phyloP scores from a whole-genome alignment of 2,797 vertebrate species.

The Manis javanica region DNA sequence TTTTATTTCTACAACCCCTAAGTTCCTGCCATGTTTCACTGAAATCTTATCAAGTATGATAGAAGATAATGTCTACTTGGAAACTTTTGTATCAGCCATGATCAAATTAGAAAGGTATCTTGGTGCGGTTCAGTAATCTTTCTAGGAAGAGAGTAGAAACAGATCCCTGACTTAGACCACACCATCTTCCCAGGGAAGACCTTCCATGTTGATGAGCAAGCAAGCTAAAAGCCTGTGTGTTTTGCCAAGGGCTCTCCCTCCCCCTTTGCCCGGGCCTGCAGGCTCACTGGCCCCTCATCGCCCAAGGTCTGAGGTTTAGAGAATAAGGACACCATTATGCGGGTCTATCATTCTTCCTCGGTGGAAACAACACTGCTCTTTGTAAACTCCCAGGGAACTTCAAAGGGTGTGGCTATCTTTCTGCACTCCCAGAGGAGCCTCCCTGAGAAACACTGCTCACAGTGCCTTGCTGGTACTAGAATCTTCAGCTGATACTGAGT shows the following conservation, averaged over 20 bases:
- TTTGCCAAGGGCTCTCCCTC: background rate
- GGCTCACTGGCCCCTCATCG: constrained; percentile 37
- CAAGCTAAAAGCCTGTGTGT: background rate
- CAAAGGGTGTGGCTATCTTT: constrained; percentile 74
- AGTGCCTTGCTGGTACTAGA: constrained; percentile 40
- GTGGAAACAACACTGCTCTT: constrained; percentile 65
- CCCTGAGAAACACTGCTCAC: constrained; percentile 33
- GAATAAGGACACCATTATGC: constrained; percentile 72
- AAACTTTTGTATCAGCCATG: constrained; percentile 32
- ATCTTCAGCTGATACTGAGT: constrained; percentile 46
- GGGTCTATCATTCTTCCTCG: constrained; percentile 56
- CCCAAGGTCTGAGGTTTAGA: constrained; percentile 53
- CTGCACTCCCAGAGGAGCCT: constrained; percentile 48
- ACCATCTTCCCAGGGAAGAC: background rate
- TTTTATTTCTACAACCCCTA: constrained; percentile 29
- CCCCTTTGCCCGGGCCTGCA: constrained; percentile 1
- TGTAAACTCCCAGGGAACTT: constrained; percentile 69
- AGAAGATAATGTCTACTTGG: background rate
- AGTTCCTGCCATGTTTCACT: background rate
- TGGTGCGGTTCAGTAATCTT: background rate
- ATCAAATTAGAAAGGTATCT: constrained; percentile 1
- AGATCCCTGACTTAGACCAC: background rate
- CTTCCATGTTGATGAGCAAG: background rate
- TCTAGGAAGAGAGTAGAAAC: constrained; percentile 15
- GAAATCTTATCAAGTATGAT: background rate